Conservation (phyloP, 2,888 invertebrate species). For the Agriotes lineatus region DNA sequence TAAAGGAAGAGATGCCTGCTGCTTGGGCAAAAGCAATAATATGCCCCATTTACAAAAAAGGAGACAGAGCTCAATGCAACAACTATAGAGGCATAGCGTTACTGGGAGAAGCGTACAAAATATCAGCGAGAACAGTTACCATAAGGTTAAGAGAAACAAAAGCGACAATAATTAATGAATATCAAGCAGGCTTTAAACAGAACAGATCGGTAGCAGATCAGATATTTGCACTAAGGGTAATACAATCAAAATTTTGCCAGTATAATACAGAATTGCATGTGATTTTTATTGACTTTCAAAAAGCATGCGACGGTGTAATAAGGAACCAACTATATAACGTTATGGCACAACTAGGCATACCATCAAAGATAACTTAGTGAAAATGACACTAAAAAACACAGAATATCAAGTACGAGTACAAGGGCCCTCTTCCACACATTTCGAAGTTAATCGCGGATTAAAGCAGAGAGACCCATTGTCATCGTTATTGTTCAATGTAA, state of each 20-base stretch:
- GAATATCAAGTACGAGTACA: background rate
- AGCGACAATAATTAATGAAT: background rate
- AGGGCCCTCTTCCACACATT: background rate
- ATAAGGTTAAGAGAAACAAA: background rate
- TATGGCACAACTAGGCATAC: background rate
- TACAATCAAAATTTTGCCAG: background rate
- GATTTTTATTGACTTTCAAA: too few relatives aligned
- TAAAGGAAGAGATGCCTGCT: background rate
- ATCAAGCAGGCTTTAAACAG: background rate
- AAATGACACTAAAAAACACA: background rate
- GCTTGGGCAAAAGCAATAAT: background rate
- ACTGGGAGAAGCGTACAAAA: too few relatives aligned
- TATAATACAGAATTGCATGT: background rate
- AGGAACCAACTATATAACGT: background rate
- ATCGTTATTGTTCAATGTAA: background rate
- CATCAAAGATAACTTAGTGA: background rate
- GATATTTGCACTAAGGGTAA: background rate
- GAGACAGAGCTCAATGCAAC: too few relatives aligned
- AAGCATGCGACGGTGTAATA: background rate
- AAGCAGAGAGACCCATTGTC: background rate
- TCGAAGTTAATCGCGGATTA: background rate
- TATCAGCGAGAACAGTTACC: background rate
- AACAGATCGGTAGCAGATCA: background rate
- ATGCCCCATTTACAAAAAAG: too few relatives aligned
- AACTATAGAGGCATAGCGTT: too few relatives aligned